Evolutionary conservation across 1,140 invertebrate species (phyloP).

Genomic region (Choristoneura fumiferana): DNA sequence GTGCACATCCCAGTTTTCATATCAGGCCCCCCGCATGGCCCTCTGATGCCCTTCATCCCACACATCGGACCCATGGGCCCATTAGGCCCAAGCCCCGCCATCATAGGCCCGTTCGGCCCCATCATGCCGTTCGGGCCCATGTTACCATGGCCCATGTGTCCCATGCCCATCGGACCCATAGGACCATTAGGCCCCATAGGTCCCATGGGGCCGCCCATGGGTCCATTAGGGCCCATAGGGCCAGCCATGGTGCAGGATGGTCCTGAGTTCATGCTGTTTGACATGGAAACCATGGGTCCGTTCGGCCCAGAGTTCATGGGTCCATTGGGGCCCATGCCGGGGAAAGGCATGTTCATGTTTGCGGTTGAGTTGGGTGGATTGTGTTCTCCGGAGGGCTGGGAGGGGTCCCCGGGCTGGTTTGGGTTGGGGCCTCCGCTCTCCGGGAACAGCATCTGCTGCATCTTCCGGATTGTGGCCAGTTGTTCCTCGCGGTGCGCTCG

Average conservation of each 20-base stretch:
- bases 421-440: slow-evolving; percentile 79
- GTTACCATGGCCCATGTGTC: slow-evolving; percentile 47
- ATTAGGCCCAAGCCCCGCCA: slow-evolving; percentile 69
- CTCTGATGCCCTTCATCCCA: slow-evolving; percentile 71
- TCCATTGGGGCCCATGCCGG: slow-evolving; percentile 61
- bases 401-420: slow-evolving; percentile 57
- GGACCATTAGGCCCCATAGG: slow-evolving; percentile 70
- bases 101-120: slow-evolving; percentile 76
- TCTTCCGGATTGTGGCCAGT: slow-evolving; percentile 93
- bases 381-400: slow-evolving; percentile 49
- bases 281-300: slow-evolving; percentile 69
- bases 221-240: slow-evolving; percentile 67
- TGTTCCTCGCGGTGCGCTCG: slow-evolving; percentile 95
- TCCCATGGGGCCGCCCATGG: slow-evolving; percentile 64
- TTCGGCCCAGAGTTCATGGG: slow-evolving; percentile 67
- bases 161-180: slow-evolving; percentile 63
- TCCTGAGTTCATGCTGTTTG: slow-evolving; percentile 64
- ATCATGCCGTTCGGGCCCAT: slow-evolving; percentile 77
- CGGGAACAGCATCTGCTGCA: slow-evolving; percentile 94
- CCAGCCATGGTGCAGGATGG: slow-evolving; percentile 71
- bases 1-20: slow-evolving; percentile 75
- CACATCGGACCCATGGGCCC: slow-evolving; percentile 76
- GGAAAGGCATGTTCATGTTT: slow-evolving; percentile 72
- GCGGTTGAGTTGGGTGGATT: slow-evolving; percentile 67
- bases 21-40: slow-evolving; percentile 70